Percentiles rank a stretch among this genome's conserved stretches.
phyloP scores from a whole-genome alignment of 2,113 vertebrate species.

The Pontoporia blainvillei region DNA sequence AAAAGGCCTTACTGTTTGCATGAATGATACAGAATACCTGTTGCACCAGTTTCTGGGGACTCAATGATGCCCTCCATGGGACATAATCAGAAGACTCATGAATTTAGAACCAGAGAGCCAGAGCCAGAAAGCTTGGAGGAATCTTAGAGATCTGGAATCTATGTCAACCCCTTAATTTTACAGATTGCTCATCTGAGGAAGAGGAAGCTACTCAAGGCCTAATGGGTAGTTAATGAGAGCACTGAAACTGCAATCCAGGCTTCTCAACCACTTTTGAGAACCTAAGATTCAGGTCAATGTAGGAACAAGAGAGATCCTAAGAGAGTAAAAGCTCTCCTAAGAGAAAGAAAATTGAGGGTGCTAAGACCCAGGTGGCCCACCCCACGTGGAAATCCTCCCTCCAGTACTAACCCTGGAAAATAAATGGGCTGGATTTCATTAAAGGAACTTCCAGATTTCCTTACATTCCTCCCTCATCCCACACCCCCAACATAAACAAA shows the following conservation, averaged over 20 bases:
- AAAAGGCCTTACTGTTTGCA: not conserved
- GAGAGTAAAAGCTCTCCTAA: not conserved
- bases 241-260: not conserved
- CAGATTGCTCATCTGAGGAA: not conserved
- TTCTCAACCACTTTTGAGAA: not conserved
- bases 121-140: not conserved
- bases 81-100: not conserved
- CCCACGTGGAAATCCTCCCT: not conserved
- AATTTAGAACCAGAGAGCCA: slow-evolving; percentile 10
- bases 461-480: not conserved
- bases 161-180: slow-evolving; percentile 6
- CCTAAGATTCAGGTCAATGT: not conserved
- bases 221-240: not conserved
- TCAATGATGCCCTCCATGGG: not conserved
- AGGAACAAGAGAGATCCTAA: not conserved
- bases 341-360: not conserved
- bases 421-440: not conserved
- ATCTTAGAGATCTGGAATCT: not conserved
- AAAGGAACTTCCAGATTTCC: not conserved
- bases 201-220: not conserved
- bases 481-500: not conserved
- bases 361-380: not conserved
- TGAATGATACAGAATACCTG: not conserved
- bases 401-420: not conserved
- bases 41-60: not conserved